Percentiles rank a stretch among this genome's conserved stretches.
Conservation (phyloP, 2,888 invertebrate species). For the Dascillus cervinus region DNA sequence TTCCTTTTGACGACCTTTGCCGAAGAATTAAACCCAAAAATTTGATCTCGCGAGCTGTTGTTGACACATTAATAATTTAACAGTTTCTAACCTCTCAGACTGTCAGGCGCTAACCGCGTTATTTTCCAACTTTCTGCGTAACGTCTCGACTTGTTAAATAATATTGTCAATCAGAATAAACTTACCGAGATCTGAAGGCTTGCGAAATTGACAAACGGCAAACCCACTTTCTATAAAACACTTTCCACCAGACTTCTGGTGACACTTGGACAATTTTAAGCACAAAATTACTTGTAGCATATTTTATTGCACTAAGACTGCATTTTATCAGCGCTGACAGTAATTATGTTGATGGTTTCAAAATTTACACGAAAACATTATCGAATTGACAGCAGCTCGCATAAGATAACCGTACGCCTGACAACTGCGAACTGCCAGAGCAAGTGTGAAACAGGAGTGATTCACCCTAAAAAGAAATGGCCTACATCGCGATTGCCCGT, state of each 20-base stretch:
- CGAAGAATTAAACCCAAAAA: no score
- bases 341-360: conserved; percentile 15
- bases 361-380: conserved; percentile 32
- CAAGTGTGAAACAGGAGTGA: conserved; percentile 19
- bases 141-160: no score
- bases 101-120: no score
- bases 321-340: conserved; percentile 15
- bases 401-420: conserved; percentile 29
- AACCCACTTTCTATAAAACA: conserved; percentile 41
- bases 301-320: conserved; percentile 29
- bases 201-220: conserved; percentile 36
- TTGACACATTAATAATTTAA: no score
- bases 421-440: conserved; percentile 36
- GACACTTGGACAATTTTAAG: conserved; percentile 37
- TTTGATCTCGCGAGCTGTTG: no score
- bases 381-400: conserved; percentile 30
- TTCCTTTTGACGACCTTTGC: no score
- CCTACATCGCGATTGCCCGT: no score
- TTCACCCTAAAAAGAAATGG: no score
- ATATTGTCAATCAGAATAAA: no score
- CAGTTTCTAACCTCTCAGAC: no score
- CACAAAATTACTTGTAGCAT: conserved; percentile 35
- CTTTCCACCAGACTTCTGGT: conserved; percentile 35
- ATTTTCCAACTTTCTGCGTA: no score
- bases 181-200: conserved; percentile 34